Base-by-base conservation (phyloP, 1,140 invertebrate genomes). In the Brachionus sp. region DNA sequence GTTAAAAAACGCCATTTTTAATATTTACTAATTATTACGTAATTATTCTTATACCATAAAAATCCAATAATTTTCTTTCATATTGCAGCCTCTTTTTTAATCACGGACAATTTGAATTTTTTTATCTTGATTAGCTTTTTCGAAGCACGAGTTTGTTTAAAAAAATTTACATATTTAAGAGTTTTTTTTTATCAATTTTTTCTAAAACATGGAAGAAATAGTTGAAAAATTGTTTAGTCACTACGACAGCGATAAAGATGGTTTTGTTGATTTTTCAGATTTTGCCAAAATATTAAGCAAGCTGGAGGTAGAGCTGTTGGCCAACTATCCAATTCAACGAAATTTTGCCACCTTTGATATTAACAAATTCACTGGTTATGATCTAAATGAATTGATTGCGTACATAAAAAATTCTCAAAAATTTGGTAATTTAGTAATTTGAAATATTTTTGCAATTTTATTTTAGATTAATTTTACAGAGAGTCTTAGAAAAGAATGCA, bases 221-320 rank as follows among this genome's bases (percentile, higher is more conserved):
- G 10, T 75, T 75, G 25, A 42, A 46, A 35, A 29, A 46, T 46
- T 29, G 19, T 46, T 75, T 13, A 29, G 12, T 3, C 7, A 13
- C 4, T 13, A 46, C 12, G 70, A 75, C 23, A 19, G 1, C 6
- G 42, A 75, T 33, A 10, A 75, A 46, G 70, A 75, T 75, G 70
- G 70, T 46, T 46, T 12, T 75, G 39, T 75, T 6, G 29, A 46
- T 29, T 75, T 75, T 46, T 42, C 39, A 2, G 42, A 75, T 75
- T 75, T 75, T 75, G 70, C 70, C 25, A 75, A 75, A 46, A 46
- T 75, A 16, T 46, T 75, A 39, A 75, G 70, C n/a, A 44, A 46
- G 23, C 25, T 46, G 7, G 42, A 75, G 23, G 33, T 75, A 13
- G 70, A 75, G 16, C 19, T 75, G 7, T 12, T 46, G 2, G 70